Base-by-base conservation (phyloP, 2,113 vertebrate species). In the Cyanoliseus patagonus region DNA sequence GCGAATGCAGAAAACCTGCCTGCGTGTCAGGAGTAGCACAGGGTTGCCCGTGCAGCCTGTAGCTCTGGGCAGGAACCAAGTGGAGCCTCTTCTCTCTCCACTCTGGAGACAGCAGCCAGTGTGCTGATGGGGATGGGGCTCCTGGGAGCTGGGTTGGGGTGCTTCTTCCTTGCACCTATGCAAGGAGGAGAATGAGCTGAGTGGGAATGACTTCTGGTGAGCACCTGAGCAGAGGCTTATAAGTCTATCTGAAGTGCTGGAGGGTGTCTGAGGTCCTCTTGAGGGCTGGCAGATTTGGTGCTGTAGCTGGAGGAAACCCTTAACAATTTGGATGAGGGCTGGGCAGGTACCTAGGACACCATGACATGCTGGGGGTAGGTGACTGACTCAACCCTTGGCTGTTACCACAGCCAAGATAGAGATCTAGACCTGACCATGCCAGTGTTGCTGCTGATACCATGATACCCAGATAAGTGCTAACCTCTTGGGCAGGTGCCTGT, bases 181-280 rank as follows among this genome's bases (percentile, higher is more conserved):
- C 20, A 14, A 59, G 23, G 57, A 76, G 79, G 35, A 88, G 44
- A 41, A 35, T 11, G 4, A 9, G 63, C 13, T 57, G 59, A 37
- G 22, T 80, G 76, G 86, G 47, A 88, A n/a, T 35, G 46, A 51
- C n/a, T 78, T 59, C 13, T 82, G 69, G 52, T 47, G 62, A 28
- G 5, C 0, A 1, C 47, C 51, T 61, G 33, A 74, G 39, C 39
- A 80, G 91, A 68, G 52, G 22, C 5, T 0, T 27, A 0, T 16
- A 42, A 46, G 55, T 41, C 30, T 23, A 0, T 57, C 33, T 37
- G 53, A 83, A 74, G 49, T 47, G 53, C 33, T 11, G 1, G 3
- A 59, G 41, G 7, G 28, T 23, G 22, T 41, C 51, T 1, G 3
- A 4, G 49, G 41, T 75, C 41, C 33, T 18, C 0, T 0, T 12